These are phyloP conservation scores for Parapristionchus giblindavisi DNA, from an alignment of 2,888 invertebrate species.

Conservation along the genomic window DNA sequence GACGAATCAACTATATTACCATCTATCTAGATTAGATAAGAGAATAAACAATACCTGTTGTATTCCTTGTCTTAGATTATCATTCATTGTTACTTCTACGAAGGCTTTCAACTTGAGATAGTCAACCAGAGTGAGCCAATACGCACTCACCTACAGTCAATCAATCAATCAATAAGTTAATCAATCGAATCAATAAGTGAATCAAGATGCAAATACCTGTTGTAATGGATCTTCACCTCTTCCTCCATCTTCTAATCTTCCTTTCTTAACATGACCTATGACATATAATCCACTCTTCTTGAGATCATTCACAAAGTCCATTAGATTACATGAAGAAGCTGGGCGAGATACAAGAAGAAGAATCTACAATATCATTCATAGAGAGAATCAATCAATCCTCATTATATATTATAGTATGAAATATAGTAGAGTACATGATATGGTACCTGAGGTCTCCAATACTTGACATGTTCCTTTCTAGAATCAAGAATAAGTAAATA, in stretches of 20 bases:
- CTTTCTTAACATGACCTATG: constrained; percentile 78
- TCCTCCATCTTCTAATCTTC: constrained; percentile 71
- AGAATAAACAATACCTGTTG: constrained; percentile 88
- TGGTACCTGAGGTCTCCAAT: constrained; percentile 34
- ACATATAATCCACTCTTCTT: constrained; percentile 90
- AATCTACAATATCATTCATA: constrained; percentile 78
- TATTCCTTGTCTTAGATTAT: constrained; percentile 86
- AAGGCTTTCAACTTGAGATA: constrained; percentile 95
- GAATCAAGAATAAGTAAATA: constrained; percentile 93
- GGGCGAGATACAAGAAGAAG: constrained; percentile 90
- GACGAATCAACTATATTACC: constrained; percentile 54
- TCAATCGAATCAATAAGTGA: background rate
- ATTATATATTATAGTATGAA: background rate
- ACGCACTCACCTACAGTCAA: constrained; percentile 77
- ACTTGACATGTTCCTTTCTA: constrained; percentile 88
- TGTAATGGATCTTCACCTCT: constrained; percentile 77
- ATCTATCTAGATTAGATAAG: no score
- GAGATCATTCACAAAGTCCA: constrained; percentile 95
- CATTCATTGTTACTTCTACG: constrained; percentile 88
- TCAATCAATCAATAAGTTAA: background rate
- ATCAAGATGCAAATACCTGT: constrained; percentile 70
- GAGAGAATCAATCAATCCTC: background rate
- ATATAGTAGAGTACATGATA: background rate
- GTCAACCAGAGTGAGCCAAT: constrained; percentile 93
- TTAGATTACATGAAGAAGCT: constrained; percentile 86